Conservation (phyloP, 1,140 invertebrate genomes). For the Brachionus angularis region DNA sequence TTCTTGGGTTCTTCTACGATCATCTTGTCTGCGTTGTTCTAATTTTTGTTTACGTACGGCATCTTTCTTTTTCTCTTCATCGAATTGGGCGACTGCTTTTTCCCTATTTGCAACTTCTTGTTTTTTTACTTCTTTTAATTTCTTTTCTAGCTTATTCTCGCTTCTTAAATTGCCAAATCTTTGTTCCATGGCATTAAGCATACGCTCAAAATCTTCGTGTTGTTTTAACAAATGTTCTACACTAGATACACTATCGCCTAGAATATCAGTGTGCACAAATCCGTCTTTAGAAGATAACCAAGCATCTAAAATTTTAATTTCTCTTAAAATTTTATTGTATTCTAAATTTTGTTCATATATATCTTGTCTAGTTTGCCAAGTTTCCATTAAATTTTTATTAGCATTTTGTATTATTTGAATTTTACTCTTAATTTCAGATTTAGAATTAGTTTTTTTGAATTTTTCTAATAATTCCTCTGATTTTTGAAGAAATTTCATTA, state of each 20-base stretch:
- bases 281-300: slow-evolving; percentile 42
- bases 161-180: slow-evolving; percentile 7
- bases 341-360: slow-evolving; percentile 40
- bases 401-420: slow-evolving; percentile 31
- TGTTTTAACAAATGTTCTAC: slow-evolving; percentile 31
- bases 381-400: slow-evolving; percentile 11
- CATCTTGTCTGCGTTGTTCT: slow-evolving; percentile 32
- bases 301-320: slow-evolving; percentile 32
- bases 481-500: slow-evolving; percentile 4
- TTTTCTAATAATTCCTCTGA: slow-evolving; percentile 20
- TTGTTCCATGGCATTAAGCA: slow-evolving; percentile 8
- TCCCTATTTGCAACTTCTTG: slow-evolving; percentile 7
- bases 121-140: slow-evolving; percentile 29
- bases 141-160: slow-evolving; percentile 23
- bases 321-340: slow-evolving; percentile 38
- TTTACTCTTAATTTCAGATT: slow-evolving; percentile 24
- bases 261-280: slow-evolving; percentile 18
- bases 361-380: slow-evolving; percentile 22
- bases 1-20: slow-evolving; percentile 35
- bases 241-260: slow-evolving; percentile 35
- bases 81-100: slow-evolving; percentile 29
- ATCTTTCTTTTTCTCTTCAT: slow-evolving; percentile 33
- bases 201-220: slow-evolving; percentile 35
- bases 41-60: slow-evolving; percentile 39
- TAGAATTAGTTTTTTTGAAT: not conserved